Evolutionary conservation across 1,140 invertebrate genomes (phyloP).

Genomic region (Leptinotarsa lineolata): DNA sequence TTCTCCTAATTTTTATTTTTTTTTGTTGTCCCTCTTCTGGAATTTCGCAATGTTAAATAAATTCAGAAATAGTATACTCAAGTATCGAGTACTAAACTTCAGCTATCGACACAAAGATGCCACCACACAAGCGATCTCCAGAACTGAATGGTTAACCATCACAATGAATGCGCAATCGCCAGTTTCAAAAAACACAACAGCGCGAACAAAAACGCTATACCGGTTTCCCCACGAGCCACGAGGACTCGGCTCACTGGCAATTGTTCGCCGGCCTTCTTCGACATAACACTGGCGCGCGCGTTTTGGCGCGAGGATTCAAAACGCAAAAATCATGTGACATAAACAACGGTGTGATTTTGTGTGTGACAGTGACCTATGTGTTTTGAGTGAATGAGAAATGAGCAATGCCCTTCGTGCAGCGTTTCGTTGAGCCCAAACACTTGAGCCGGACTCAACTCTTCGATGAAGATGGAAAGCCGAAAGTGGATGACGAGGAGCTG

Average conservation of each 20-base stretch:
- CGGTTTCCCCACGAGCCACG: conserved; percentile 7
- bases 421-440: conserved; percentile 69
- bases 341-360: neutral
- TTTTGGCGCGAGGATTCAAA: conserved; percentile 12
- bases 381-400: conserved; percentile 3
- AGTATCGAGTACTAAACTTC: neutral
- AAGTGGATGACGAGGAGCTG: conserved; percentile 69
- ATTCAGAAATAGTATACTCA: neutral
- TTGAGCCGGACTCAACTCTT: conserved; percentile 66
- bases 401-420: conserved; percentile 75
- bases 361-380: conserved; percentile 7
- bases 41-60: neutral
- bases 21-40: neutral
- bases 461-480: conserved; percentile 62
- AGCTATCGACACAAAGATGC: neutral
- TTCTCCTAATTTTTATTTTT: neutral
- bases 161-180: conserved; percentile 13
- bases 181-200: conserved; percentile 22
- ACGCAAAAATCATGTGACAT: conserved; percentile 18
- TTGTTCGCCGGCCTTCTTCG: conserved; percentile 24
- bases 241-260: conserved; percentile 9
- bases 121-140: neutral
- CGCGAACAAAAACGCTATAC: conserved; percentile 23
- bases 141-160: too few relatives aligned
- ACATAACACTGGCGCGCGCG: conserved; percentile 13